Evolutionary conservation across 2,797 vertebrate genomes (phyloP).

Genomic region (Synanceia verrucosa): DNA sequence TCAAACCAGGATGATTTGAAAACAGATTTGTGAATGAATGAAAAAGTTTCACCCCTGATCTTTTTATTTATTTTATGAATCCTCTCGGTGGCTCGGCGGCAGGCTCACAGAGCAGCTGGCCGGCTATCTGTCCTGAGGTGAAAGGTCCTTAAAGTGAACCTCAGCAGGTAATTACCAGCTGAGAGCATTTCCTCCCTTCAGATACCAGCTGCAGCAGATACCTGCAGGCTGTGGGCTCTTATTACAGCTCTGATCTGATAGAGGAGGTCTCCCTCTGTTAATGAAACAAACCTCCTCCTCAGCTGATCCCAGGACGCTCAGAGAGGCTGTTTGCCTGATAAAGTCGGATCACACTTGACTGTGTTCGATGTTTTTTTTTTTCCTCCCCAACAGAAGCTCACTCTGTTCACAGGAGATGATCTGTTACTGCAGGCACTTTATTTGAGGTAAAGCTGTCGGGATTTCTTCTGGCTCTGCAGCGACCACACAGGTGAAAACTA

Average conservation of each 20-base stretch:
- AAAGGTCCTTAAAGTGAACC: conserved; percentile 33
- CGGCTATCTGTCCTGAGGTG: conserved; percentile 46
- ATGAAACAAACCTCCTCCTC: conserved; percentile 53
- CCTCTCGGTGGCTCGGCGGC: background rate
- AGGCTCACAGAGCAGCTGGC: background rate
- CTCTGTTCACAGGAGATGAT: background rate
- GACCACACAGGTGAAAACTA: background rate
- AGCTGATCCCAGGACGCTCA: conserved; percentile 1
- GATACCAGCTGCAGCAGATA: conserved; percentile 45
- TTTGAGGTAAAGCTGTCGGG: background rate
- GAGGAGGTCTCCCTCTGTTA: conserved; percentile 62
- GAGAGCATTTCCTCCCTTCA: conserved; percentile 50
- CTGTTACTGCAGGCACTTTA: background rate
- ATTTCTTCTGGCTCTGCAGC: background rate
- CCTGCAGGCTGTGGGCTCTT: conserved; percentile 50
- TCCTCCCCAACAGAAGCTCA: conserved; percentile 1
- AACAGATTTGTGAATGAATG: background rate
- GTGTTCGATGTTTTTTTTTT: background rate
- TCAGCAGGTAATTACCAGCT: conserved; percentile 45
- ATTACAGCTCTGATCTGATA: conserved; percentile 70
- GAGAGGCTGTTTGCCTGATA: background rate
- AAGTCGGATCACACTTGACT: background rate
- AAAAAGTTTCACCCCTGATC: background rate
- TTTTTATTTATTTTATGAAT: background rate
- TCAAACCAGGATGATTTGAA: background rate